Evolutionary conservation across 2,888 invertebrate genomes (phyloP).

Genomic region (Argynnis bischoffii): DNA sequence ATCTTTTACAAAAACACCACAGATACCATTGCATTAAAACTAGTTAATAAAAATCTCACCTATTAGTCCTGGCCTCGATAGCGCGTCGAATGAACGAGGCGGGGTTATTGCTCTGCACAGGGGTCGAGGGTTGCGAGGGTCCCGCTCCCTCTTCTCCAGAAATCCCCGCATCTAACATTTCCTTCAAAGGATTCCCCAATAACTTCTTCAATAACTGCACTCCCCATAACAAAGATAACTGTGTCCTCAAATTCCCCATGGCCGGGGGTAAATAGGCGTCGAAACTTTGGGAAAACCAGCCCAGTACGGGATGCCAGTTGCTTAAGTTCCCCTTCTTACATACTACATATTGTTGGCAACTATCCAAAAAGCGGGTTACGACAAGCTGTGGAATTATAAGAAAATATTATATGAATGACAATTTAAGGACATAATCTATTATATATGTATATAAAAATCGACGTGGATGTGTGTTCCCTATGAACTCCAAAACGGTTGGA

Average conservation of each 20-base stretch:
- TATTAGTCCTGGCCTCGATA: slow-evolving; percentile 78
- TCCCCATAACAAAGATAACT: slow-evolving; percentile 88
- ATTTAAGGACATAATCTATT: background rate
- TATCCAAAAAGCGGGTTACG: slow-evolving; percentile 92
- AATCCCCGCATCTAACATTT: slow-evolving; percentile 78
- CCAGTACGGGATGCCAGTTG: slow-evolving; percentile 98
- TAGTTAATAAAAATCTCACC: slow-evolving; percentile 55
- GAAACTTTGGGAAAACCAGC: slow-evolving; percentile 94
- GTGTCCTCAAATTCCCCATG: slow-evolving; percentile 85
- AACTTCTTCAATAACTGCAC: slow-evolving; percentile 68
- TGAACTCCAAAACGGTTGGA: too few species aligned
- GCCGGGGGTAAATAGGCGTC: slow-evolving; percentile 87
- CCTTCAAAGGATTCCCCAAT: slow-evolving; percentile 71
- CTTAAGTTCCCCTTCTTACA: slow-evolving; percentile 95
- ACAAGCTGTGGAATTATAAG: slow-evolving; percentile 84
- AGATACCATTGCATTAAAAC: too few species aligned
- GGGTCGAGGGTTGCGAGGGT: slow-evolving; percentile 79
- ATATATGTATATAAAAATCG: background rate
- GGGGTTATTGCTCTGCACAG: slow-evolving; percentile 69
- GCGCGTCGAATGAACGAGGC: slow-evolving; percentile 75
- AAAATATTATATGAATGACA: background rate
- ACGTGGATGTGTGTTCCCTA: background rate
- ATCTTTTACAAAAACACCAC: too few species aligned
- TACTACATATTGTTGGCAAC: slow-evolving; percentile 95
- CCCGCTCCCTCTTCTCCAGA: slow-evolving; percentile 74